phyloP scores from a whole-genome alignment of 2,797 vertebrate species.

The Potorous gilbertii region DNA sequence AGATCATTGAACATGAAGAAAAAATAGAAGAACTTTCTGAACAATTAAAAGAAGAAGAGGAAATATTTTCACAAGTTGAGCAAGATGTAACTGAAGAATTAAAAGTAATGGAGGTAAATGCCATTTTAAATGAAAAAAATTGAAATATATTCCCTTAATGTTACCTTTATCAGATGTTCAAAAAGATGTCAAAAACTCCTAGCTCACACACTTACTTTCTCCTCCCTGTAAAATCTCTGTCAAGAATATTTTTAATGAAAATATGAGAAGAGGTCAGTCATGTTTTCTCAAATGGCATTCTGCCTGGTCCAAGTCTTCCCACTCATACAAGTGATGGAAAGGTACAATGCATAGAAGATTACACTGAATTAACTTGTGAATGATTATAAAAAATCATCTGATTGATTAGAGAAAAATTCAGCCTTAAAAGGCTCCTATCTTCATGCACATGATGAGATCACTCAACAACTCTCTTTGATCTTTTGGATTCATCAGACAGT shows the following conservation, averaged over 20 bases:
- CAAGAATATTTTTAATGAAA: background rate
- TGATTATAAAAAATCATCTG: background rate
- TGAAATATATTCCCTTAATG: background rate
- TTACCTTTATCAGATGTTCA: background rate
- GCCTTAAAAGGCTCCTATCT: background rate
- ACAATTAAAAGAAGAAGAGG: slow-evolving; percentile 63
- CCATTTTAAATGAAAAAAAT: slow-evolving; percentile 44
- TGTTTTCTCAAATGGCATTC: background rate
- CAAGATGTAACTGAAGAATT: slow-evolving; percentile 60
- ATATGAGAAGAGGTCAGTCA: background rate
- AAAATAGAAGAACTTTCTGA: slow-evolving; percentile 52
- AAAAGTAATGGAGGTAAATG: slow-evolving; percentile 78
- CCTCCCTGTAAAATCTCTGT: background rate
- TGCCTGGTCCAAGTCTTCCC: background rate
- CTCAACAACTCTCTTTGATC: background rate
- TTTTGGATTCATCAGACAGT: background rate
- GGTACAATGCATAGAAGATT: background rate
- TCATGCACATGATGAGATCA: background rate
- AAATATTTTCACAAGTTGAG: slow-evolving; percentile 48
- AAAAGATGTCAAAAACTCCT: background rate
- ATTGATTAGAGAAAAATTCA: background rate
- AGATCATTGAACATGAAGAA: slow-evolving; percentile 54
- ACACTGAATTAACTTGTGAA: background rate
- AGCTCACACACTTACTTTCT: background rate
- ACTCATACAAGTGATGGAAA: background rate